Conservation (phyloP, 2,797 vertebrate genomes). For the Melanotaenia boesemani region DNA sequence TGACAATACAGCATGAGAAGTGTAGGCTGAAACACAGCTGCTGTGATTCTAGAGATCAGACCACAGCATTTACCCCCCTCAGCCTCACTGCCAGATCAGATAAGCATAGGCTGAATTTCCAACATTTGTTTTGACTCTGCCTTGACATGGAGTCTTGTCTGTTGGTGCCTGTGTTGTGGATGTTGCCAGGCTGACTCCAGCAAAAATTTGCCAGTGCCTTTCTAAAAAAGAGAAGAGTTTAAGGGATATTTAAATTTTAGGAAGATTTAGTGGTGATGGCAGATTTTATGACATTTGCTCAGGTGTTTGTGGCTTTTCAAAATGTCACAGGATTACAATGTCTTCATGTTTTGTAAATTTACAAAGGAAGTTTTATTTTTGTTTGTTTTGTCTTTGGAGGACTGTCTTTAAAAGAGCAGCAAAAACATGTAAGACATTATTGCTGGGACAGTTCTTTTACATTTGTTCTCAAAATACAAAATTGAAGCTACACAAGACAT, state of each 20-base stretch:
- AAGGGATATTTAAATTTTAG: background rate
- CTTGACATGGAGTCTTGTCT: conserved; percentile 47
- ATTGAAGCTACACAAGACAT: conserved; percentile 23
- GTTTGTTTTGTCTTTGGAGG: conserved; percentile 15
- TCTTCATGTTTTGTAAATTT: conserved; percentile 21
- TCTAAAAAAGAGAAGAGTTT: background rate
- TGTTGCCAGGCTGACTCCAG: conserved; percentile 41
- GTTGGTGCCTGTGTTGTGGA: conserved; percentile 30
- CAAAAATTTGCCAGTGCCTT: conserved; percentile 1
- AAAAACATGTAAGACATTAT: conserved; percentile 34
- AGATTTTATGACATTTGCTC: background rate
- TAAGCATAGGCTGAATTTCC: conserved; percentile 54
- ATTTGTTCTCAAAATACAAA: conserved; percentile 40
- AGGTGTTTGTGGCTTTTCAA: background rate
- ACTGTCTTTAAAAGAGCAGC: conserved; percentile 29
- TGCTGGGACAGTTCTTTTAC: conserved; percentile 26
- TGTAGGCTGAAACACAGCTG: conserved; percentile 23
- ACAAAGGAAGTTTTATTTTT: background rate
- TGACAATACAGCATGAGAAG: conserved; percentile 36
- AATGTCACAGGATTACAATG: conserved; percentile 9
- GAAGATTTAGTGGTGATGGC: background rate
- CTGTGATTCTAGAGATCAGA: conserved; percentile 41
- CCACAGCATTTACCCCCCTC: conserved; percentile 37
- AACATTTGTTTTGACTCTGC: conserved; percentile 74
- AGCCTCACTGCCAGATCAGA: conserved; percentile 64